Conservation (phyloP, 2,113 vertebrate species). For the Tragelaphus strepsiceros region DNA sequence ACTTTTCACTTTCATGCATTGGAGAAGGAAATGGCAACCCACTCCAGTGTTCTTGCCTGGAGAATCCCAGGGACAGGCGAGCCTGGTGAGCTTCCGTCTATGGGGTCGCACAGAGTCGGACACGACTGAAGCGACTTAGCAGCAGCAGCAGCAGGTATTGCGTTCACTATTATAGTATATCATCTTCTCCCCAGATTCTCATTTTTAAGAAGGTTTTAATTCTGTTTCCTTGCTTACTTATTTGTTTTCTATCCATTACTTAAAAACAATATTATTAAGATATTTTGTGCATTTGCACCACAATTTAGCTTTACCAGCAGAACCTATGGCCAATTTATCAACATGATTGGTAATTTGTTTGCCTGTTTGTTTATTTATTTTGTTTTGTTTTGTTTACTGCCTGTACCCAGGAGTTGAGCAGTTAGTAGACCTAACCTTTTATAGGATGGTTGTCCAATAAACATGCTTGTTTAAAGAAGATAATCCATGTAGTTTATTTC, state of each 20-base stretch:
- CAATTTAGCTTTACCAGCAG: neutral
- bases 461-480: neutral
- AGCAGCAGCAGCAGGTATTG: no score
- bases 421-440: neutral
- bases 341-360: neutral
- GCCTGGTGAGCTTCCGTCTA: no score
- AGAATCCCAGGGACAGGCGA: no score
- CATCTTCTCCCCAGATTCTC: neutral
- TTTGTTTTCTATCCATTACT: neutral
- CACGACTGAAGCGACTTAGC: no score
- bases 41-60: no score
- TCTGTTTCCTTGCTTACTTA: neutral
- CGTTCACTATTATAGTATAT: neutral
- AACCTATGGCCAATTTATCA: neutral
- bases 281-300: neutral
- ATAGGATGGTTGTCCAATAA: neutral
- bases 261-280: neutral
- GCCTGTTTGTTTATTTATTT: neutral
- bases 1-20: no score
- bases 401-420: neutral
- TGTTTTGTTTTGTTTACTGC: neutral
- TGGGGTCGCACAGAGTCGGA: no score
- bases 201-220: neutral
- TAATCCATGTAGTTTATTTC: neutral
- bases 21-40: no score